These are phyloP conservation scores for Grammomys surdaster DNA, from an alignment of 2,113 vertebrate genomes.

Conservation along the genomic window DNA sequence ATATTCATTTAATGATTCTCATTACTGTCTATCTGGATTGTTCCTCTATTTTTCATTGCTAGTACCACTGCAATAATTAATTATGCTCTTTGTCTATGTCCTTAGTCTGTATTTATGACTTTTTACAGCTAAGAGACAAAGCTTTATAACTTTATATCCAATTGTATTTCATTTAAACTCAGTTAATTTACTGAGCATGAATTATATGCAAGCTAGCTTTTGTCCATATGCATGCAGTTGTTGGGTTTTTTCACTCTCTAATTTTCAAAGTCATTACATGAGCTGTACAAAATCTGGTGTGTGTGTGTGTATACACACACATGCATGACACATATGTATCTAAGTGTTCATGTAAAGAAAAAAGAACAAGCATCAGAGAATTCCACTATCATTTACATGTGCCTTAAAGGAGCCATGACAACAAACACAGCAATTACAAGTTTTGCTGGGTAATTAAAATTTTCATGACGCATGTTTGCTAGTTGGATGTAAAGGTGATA, in stretches of 20 bases:
- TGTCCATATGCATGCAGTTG: background rate
- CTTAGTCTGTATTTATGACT: background rate
- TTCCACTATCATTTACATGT: background rate
- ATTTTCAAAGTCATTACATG: background rate
- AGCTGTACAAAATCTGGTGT: conserved; percentile 9
- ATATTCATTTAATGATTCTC: conserved; percentile 32
- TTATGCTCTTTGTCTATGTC: background rate
- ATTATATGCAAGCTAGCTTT: background rate
- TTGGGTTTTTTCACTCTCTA: background rate
- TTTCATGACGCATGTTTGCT: background rate
- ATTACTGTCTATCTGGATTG: background rate
- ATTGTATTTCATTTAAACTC: conserved; percentile 42
- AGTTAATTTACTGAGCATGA: conserved; percentile 13
- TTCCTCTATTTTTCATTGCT: background rate
- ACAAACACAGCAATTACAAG: background rate
- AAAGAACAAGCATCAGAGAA: conserved; percentile 13
- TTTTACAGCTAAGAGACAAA: conserved; percentile 43
- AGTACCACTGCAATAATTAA: conserved; percentile 6
- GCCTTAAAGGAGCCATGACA: background rate
- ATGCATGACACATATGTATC: background rate
- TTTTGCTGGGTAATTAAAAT: background rate
- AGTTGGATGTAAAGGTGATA: background rate
- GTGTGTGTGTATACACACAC: background rate
- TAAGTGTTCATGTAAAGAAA: background rate
- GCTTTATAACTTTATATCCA: conserved; percentile 18